phyloP scores from a whole-genome alignment of 1,140 invertebrate genomes.

The Prorops nasuta region DNA sequence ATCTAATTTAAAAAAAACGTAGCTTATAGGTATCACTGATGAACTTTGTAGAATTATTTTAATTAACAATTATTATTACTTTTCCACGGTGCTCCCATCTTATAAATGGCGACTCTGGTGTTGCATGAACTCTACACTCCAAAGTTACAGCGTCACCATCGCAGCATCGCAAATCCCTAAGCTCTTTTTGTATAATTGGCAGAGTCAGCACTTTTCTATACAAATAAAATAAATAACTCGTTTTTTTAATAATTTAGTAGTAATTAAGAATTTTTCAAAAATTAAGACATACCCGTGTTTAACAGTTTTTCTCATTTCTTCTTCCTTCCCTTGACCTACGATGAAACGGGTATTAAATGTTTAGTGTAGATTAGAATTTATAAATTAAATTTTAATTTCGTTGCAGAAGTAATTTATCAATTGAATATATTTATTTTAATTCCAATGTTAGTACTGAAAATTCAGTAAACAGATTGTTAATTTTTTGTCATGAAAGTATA shows the following conservation, averaged over 20 bases:
- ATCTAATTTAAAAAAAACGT: constrained; percentile 48
- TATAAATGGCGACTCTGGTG: constrained; percentile 63
- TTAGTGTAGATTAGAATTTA: too few species aligned
- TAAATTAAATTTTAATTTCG: too few species aligned
- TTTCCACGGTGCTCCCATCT: constrained; percentile 80
- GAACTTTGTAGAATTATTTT: neutral
- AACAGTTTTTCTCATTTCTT: constrained; percentile 47
- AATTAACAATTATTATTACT: constrained; percentile 51
- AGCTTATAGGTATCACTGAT: neutral
- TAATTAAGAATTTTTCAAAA: neutral
- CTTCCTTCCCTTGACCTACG: constrained; percentile 52
- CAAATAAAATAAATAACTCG: constrained; percentile 19
- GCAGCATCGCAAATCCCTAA: constrained; percentile 75
- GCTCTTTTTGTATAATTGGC: constrained; percentile 67
- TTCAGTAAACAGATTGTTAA: too few species aligned
- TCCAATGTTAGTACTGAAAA: too few species aligned
- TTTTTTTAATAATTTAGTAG: constrained; percentile 1
- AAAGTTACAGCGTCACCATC: constrained; percentile 78
- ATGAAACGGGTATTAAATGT: constrained; percentile 14
- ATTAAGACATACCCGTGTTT: constrained; percentile 49
- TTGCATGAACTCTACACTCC: constrained; percentile 71
- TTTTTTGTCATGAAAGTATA: too few species aligned
- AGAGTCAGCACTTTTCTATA: constrained; percentile 72
- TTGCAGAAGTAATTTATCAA: too few species aligned
- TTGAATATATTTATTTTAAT: too few species aligned